A percentile compares a stretch with the other conserved stretches of the same genome.
Conservation (phyloP, 1,140 invertebrate genomes). For the Neodiprion virginianus region DNA sequence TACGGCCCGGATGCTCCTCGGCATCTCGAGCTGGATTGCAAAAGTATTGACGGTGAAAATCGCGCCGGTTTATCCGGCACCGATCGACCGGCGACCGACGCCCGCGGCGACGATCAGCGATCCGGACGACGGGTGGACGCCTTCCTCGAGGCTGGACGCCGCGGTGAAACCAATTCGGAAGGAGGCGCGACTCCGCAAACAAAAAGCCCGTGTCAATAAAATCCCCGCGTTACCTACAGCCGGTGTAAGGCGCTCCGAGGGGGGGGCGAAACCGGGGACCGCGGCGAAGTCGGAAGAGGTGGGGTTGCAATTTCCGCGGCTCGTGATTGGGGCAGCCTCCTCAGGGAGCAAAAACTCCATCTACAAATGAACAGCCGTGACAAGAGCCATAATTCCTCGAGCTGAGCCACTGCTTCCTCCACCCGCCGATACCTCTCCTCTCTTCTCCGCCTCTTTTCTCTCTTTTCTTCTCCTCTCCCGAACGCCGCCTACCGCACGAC, state of each 20-base stretch:
- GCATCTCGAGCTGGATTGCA: background rate
- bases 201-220: constrained; percentile 7
- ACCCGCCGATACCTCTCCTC: constrained; percentile 28
- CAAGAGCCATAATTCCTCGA: constrained; percentile 74
- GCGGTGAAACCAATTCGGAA: background rate
- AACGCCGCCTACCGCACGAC: background rate
- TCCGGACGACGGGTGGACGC: background rate
- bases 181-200: background rate
- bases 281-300: constrained; percentile 44
- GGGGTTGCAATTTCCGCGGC: constrained; percentile 71
- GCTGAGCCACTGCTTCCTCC: constrained; percentile 41
- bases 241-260: constrained; percentile 31
- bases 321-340: constrained; percentile 74
- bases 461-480: background rate
- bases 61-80: too few relatives aligned
- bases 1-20: background rate
- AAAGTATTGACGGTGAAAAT: background rate
- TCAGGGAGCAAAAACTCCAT: constrained; percentile 74
- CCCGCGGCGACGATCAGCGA: background rate
- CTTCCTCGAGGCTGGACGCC: background rate
- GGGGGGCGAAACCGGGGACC: constrained; percentile 37
- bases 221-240: background rate
- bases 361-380: constrained; percentile 78
- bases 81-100: background rate
- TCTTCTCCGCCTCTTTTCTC: background rate